phyloP scores from a whole-genome alignment of 2,113 vertebrate genomes.

The Pelecanus crispus region DNA sequence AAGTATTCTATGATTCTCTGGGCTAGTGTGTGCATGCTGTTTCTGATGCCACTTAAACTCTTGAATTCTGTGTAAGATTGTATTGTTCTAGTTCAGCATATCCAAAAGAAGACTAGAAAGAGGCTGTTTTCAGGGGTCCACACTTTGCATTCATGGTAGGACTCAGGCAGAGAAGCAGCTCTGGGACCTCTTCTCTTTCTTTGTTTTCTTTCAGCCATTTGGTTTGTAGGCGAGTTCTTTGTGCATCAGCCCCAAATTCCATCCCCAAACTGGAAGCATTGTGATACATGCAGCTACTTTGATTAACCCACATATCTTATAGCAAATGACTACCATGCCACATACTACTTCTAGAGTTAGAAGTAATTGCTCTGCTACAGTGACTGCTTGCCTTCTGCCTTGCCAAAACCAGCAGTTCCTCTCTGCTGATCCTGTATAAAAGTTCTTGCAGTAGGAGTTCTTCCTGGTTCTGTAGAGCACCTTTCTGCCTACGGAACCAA shows the following conservation, averaged over 20 bases:
- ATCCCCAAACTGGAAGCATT: background rate
- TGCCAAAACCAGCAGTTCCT: background rate
- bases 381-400: background rate
- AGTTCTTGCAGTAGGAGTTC: background rate
- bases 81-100: background rate
- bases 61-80: background rate
- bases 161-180: background rate
- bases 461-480: background rate
- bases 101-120: background rate
- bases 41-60: background rate
- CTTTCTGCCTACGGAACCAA: background rate
- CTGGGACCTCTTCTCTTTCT: background rate
- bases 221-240: background rate
- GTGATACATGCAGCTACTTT: background rate
- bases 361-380: background rate
- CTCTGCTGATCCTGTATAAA: background rate
- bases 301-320: background rate
- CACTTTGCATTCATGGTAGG: rapidly evolving
- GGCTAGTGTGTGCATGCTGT: too few relatives aligned
- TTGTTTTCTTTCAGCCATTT: background rate
- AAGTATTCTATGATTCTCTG: background rate
- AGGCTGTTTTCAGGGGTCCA: background rate
- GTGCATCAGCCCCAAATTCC: background rate
- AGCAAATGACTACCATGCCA: background rate
- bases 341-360: background rate